phyloP scores from a whole-genome alignment of 1,140 invertebrate species.

The Drosophila tsacasi region DNA sequence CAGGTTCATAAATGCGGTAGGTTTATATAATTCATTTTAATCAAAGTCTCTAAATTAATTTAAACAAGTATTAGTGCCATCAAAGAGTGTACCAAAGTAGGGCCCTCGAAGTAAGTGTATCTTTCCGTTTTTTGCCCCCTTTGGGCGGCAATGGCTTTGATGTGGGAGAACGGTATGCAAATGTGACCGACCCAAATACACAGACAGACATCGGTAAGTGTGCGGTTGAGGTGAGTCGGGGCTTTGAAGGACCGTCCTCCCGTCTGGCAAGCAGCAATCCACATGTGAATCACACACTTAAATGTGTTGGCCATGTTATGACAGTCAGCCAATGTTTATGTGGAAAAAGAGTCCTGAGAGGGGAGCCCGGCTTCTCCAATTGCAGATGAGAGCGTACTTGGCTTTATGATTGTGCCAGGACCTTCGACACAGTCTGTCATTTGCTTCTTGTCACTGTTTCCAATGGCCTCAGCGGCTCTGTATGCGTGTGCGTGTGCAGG shows the following conservation, averaged over 20 bases:
- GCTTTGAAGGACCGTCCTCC: slow-evolving; percentile 2
- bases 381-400: slow-evolving; percentile 42
- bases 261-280: slow-evolving; percentile 37
- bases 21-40: neutral
- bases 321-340: slow-evolving; percentile 54
- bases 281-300: slow-evolving; percentile 61
- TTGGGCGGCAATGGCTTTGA: slow-evolving; percentile 12
- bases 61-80: neutral
- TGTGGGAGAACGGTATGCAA: slow-evolving; percentile 11
- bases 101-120: slow-evolving; percentile 1
- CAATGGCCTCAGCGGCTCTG: slow-evolving; percentile 20
- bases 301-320: slow-evolving; percentile 56
- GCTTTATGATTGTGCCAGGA: slow-evolving; percentile 42
- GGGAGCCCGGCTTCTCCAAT: slow-evolving; percentile 36
- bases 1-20: too few species aligned
- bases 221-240: slow-evolving; percentile 17
- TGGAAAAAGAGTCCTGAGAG: slow-evolving; percentile 43
- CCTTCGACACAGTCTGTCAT: slow-evolving; percentile 43
- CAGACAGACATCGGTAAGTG: slow-evolving; percentile 23
- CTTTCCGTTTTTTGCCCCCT: neutral
- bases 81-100: neutral
- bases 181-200: slow-evolving; percentile 14
- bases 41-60: neutral
- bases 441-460: slow-evolving; percentile 36
- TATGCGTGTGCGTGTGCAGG: slow-evolving; percentile 36